Evolutionary conservation across 2,113 vertebrate genomes (phyloP), one percentile per base, ranked within the genome.

Genomic region (Ellobius talpinus): DNA sequence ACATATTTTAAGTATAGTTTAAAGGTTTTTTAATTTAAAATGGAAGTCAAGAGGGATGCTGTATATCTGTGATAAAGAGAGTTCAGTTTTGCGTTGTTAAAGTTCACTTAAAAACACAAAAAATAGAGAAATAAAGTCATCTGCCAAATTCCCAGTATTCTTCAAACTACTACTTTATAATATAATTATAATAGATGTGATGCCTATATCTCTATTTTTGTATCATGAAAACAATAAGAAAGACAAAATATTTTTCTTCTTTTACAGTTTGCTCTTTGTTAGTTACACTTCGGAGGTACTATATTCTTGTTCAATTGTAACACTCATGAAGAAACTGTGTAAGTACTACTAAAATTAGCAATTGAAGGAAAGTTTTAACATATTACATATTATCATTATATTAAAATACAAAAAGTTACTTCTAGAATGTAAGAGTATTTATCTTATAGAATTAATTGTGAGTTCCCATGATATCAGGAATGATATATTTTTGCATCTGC

Each of bases 281-380:
- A 91, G 29, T 87, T 91, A 76, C 5, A 63, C 50, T 94, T 50
- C 52, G 76, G 66, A 93, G 11, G n/a, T 91, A 50, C 26, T 66
- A 73, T 92, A 47, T 66, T 87, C 73, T 55, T 94, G 8, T 17
- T 95, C 0, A 91, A 39, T 89, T 76, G 65, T n/a, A 89, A 76
- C 31, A 87, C 7, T 82, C 14, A 55, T 52, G 66, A 72, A 89
- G 10, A 85, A 93, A 1, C 29, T 66, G 45, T 33, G 68, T 45
- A 93, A 96, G 63, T 72, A 74, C 26, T 91, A 33, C 19, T 91
- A 91, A 96, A 91, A 89, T 91, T 82, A 93, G 36, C n/a, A 77
- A 50, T 50, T 23, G 1, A 45, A 16, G 14, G 13, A 86, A 86
- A 7, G 16, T 89, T 81, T 33, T 95, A n/a, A 86, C 7, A 81